phyloP scores from a whole-genome alignment of 2,797 vertebrate species.

The Takifugu rubripes region DNA sequence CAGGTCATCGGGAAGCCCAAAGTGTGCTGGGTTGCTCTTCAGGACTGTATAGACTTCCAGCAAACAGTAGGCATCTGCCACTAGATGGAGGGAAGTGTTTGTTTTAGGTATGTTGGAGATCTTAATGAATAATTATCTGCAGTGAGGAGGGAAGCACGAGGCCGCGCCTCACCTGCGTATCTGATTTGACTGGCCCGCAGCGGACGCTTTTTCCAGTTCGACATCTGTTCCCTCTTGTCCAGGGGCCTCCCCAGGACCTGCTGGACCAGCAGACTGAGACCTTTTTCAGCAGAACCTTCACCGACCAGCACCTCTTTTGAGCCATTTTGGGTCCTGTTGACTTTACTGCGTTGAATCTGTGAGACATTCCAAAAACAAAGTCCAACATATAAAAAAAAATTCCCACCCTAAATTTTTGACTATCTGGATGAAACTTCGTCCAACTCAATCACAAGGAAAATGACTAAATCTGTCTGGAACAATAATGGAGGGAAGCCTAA shows the following conservation, averaged over 20 bases:
- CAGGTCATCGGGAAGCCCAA: slow-evolving; percentile 71
- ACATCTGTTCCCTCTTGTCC: slow-evolving; percentile 87
- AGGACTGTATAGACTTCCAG: slow-evolving; percentile 80
- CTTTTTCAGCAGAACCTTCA: slow-evolving; percentile 69
- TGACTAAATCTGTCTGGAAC: too few species aligned
- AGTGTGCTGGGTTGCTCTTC: slow-evolving; percentile 63
- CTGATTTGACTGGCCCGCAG: slow-evolving; percentile 81
- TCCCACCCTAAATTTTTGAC: not conserved
- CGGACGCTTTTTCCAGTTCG: slow-evolving; percentile 87
- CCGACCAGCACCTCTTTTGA: slow-evolving; percentile 62
- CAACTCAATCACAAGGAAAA: too few species aligned
- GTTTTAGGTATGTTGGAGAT: not conserved
- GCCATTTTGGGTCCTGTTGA: slow-evolving; percentile 13
- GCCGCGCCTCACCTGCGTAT: slow-evolving; percentile 79
- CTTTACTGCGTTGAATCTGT: slow-evolving; percentile 64
- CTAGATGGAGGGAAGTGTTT: slow-evolving; percentile 51
- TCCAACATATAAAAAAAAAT: not conserved
- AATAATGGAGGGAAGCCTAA: too few species aligned
- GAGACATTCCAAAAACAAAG: not conserved
- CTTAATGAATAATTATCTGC: slow-evolving; percentile 26
- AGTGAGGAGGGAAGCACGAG: not conserved
- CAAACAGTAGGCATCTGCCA: slow-evolving; percentile 84
- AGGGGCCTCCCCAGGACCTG: slow-evolving; percentile 83
- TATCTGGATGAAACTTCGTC: not conserved
- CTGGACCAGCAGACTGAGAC: slow-evolving; percentile 85